These are phyloP conservation scores for Streptopelia turtur DNA, from an alignment of 2,797 vertebrate genomes.

Conservation along the genomic window DNA sequence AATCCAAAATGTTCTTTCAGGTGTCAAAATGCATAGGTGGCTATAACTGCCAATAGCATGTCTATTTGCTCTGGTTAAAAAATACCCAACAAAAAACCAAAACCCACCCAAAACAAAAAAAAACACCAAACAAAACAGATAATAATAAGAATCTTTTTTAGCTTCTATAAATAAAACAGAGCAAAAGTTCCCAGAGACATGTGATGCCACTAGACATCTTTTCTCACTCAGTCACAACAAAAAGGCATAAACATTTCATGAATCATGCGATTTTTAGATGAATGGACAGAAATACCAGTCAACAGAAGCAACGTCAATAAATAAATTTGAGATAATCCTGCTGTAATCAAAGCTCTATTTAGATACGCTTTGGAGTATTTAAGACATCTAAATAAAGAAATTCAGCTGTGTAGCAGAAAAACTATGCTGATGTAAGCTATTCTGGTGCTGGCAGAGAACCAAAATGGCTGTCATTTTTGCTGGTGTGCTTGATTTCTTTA, in stretches of 20 bases:
- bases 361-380: conserved; percentile 48
- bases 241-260: conserved; percentile 20
- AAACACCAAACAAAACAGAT: not conserved
- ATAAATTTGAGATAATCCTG: conserved; percentile 49
- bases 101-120: no score
- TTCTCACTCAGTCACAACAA: conserved; percentile 57
- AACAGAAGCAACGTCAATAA: conserved; percentile 40
- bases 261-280: not conserved
- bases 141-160: not conserved
- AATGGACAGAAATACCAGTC: conserved; percentile 47
- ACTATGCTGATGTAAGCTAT: conserved; percentile 35
- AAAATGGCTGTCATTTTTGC: conserved; percentile 61
- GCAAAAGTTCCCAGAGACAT: not conserved
- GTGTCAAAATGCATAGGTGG: not conserved
- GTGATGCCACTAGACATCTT: not conserved
- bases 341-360: conserved; percentile 61
- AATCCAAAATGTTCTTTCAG: not conserved
- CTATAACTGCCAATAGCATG: not conserved
- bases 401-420: conserved; percentile 60
- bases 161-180: not conserved
- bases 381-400: conserved; percentile 58
- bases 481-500: conserved; percentile 53
- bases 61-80: not conserved
- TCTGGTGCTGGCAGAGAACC: conserved; percentile 41
- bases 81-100: no score